phyloP scores from a whole-genome alignment of 2,113 vertebrate species.

The Ardeotis arabs region DNA sequence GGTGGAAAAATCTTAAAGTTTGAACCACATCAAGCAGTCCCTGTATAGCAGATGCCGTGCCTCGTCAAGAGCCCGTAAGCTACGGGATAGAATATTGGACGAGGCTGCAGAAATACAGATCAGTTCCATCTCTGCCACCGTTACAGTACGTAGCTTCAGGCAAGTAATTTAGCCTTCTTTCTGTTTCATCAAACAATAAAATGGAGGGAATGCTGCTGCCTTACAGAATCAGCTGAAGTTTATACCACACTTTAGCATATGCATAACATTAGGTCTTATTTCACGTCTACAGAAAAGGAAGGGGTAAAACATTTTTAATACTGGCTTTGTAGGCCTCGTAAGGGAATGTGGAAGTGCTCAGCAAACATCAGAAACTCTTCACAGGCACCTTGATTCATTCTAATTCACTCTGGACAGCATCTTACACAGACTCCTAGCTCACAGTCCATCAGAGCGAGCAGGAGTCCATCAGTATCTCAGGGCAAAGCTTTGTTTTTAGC shows the following conservation, averaged over 20 bases:
- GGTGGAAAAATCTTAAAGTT: not conserved
- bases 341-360: conserved; percentile 29
- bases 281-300: conserved; percentile 4
- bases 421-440: not conserved
- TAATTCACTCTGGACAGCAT: conserved; percentile 30
- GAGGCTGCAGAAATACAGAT: conserved; percentile 21
- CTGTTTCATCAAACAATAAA: conserved; percentile 59
- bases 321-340: conserved; percentile 27
- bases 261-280: not conserved
- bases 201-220: conserved; percentile 21
- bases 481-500: not conserved
- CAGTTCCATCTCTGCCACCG: not conserved
- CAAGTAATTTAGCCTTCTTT: conserved; percentile 40
- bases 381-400: not conserved
- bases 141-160: conserved; percentile 13
- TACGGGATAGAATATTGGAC: not conserved
- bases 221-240: not conserved
- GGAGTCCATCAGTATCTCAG: not conserved
- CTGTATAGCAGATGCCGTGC: not conserved
- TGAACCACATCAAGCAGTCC: not conserved
- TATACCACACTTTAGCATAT: not conserved
- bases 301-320: conserved; percentile 30
- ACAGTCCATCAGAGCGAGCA: not conserved
- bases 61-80: not conserved
- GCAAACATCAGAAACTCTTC: conserved; percentile 34